Evolutionary conservation across 2,888 invertebrate genomes (phyloP).

Genomic region (Plutella xylostella): DNA sequence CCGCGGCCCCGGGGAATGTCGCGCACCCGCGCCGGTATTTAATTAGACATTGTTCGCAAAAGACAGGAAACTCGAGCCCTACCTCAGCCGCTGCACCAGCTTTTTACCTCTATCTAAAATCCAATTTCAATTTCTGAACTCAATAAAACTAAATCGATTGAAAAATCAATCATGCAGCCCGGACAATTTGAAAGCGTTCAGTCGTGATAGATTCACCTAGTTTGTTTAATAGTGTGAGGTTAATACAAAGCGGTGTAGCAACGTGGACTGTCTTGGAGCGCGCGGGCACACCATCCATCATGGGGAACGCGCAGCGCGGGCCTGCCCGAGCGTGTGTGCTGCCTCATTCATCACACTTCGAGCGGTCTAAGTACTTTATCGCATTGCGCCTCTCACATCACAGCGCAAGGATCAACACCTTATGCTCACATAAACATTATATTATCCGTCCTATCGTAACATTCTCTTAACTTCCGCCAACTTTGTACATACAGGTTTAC

Average conservation of each 20-base stretch:
- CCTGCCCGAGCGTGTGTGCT: slow-evolving; percentile 29
- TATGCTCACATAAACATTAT: too few species aligned
- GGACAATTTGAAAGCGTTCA: slow-evolving; percentile 3
- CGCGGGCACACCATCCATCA: slow-evolving; percentile 49
- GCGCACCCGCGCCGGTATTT: slow-evolving; percentile 1
- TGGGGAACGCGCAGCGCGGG: slow-evolving; percentile 24
- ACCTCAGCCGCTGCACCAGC: background rate
- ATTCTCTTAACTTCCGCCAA: too few species aligned
- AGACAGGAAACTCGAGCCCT: background rate
- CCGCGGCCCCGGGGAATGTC: slow-evolving; percentile 1
- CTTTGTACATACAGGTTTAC: too few species aligned
- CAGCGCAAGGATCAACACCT: slow-evolving; percentile 23
- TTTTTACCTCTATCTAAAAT: background rate
- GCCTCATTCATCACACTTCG: slow-evolving; percentile 63
- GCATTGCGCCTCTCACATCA: slow-evolving; percentile 21
- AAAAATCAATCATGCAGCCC: background rate
- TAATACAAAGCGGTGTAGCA: slow-evolving; percentile 14
- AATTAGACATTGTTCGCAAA: slow-evolving; percentile 1
- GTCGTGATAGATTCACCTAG: background rate
- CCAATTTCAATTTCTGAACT: background rate
- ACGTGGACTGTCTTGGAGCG: slow-evolving; percentile 7
- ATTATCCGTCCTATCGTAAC: too few species aligned
- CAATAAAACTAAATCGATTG: background rate
- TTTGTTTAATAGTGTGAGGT: slow-evolving; percentile 11
- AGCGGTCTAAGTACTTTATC: slow-evolving; percentile 56